Base-by-base conservation (phyloP, 2,888 invertebrate genomes). In the Chydorus sphaericus region DNA sequence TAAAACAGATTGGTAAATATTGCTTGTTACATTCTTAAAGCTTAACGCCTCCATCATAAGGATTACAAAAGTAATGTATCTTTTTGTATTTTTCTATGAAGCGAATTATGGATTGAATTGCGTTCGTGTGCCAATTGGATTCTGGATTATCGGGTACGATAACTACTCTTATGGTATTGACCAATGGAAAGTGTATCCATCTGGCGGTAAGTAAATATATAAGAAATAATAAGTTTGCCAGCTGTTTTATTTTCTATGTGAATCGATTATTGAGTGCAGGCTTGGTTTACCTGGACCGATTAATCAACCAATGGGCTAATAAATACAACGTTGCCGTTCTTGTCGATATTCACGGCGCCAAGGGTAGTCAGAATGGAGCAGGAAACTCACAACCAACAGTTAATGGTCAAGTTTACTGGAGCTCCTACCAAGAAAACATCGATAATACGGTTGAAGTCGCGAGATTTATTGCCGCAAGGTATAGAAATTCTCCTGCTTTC, bases 301-400 rank as follows among this genome's bases (percentile, higher is more conserved):
- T 39, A 20, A 20, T 39, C 8, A 8, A 39, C 4, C 18, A 39
- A n/a, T 39, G 39, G 39, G 39, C 39, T 20, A 39, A 20, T 4
- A 39, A 39, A 16, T 39, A 39, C 39, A 39, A 39, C n/a, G 39
- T 39, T 8, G 39, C 39, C 39, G 39, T 39, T 20, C 39, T 39
- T 8, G n/a, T 39, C 16, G 39, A 39, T n/a, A 39, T 39, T 3
- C 39, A 39, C 4, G 39, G 18, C 10, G 39, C 39, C 4, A 39
- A 39, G 8, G 39, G 39, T 2, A 39, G 39, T n/a, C 39, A 39
- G n/a, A 39, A 39, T 20, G 39, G 39, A 5, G 20, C 16, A 16
- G 39, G 20, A 5, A 16, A 39, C 39, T 14, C 14, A 20, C 20
- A 16, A 10, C 39, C 39, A 2, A 2, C 39, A 20, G 39, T 20